phyloP scores from a whole-genome alignment of 2,888 invertebrate genomes.

The Chloroclystis v-ata region DNA sequence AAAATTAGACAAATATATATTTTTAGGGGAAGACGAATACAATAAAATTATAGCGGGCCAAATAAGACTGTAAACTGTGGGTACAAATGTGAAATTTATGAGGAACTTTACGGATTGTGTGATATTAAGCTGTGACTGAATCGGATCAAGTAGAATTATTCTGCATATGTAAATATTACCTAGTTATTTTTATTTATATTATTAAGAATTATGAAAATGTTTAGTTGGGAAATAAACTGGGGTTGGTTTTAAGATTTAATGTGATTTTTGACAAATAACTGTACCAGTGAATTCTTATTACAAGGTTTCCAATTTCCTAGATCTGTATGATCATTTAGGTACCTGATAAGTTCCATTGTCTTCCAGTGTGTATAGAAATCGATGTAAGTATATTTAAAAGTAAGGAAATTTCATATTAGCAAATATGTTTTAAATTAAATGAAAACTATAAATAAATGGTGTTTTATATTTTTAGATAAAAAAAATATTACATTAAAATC shows the following conservation, averaged over 20 bases:
- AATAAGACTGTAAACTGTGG: slow-evolving; percentile 82
- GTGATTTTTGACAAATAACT: too few relatives aligned
- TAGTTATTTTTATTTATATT: slow-evolving; percentile 2
- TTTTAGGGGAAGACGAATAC: slow-evolving; percentile 84
- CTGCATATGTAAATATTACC: slow-evolving; percentile 13
- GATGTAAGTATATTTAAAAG: too few relatives aligned
- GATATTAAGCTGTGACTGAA: slow-evolving; percentile 22
- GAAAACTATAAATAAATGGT: too few relatives aligned
- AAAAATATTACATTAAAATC: too few relatives aligned
- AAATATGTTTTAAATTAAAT: too few relatives aligned
- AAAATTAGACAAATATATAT: slow-evolving; percentile 83
- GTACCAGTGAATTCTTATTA: too few relatives aligned
- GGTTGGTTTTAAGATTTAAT: slow-evolving; percentile 1
- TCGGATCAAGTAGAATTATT: slow-evolving; percentile 5
- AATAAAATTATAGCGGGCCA: slow-evolving; percentile 86
- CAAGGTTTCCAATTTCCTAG: neutral
- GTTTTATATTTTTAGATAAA: too few relatives aligned
- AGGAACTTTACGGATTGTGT: slow-evolving; percentile 5
- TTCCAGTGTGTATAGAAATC: too few relatives aligned
- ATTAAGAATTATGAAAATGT: neutral
- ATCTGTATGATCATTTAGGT: neutral
- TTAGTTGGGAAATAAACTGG: neutral
- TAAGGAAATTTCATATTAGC: too few relatives aligned
- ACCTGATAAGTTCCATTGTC: neutral
- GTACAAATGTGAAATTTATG: too few relatives aligned